Evolutionary conservation across 2,888 invertebrate species (phyloP), one percentile per base, ranked within the genome.

Genomic region (Hesperia comma): DNA sequence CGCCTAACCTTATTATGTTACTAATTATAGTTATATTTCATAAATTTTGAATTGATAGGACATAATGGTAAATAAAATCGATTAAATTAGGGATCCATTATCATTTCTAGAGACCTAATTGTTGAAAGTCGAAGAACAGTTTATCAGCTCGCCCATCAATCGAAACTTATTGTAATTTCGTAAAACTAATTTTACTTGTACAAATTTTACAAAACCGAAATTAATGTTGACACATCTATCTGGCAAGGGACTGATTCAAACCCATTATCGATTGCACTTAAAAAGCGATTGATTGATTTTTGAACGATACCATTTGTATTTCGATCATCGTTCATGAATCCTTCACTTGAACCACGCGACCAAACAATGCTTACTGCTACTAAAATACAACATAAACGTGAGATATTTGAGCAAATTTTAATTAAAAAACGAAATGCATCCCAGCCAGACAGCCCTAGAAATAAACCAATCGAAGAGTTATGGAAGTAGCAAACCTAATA

Each of bases 1-100:
- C 93, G 88, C 88, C 93, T 93, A 93, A 92, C 87, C 90, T 90
- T 93, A 93, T 91, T 87, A 90, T 86, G 87, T 91, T 91, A 90
- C 92, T 92, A 91, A 90, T 91, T 91, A 91, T 88, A 90, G 88
- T 88, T 88, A 90, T 89, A 88, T 85, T 90, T 86, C 87, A 88
- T 92, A 90, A 92, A 90, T 90, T 90, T 91, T 87, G 91, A 93
- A 92, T 92, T 88, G 89, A 91, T 88, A 91, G 88, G 92, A 92
- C 89, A 92, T 88, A 85, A 85, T 87, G 87, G 88, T 90, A 90
- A 90, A 91, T 86, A 85, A 90, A 87, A 86, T 86, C 78, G 81
- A 84, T 86, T 79, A 83, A 86, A 88, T 86, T 84, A 87, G 83
- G 83, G 82, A 85, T 78, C 79, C 76, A 79, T 77, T 75, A 77